phyloP scores from a whole-genome alignment of 2,113 vertebrate species.

The Passer montanus region DNA sequence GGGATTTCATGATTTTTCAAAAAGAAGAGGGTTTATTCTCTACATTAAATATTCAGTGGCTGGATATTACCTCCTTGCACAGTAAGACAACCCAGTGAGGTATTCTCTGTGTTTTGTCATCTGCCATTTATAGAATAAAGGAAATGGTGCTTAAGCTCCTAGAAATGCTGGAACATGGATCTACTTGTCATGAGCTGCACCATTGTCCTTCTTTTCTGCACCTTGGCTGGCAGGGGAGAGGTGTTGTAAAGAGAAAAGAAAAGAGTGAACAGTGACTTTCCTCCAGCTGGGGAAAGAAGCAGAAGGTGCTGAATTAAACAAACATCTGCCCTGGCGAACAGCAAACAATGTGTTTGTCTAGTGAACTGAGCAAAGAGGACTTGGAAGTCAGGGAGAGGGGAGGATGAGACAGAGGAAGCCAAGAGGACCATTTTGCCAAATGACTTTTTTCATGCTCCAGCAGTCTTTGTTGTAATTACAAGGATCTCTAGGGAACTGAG shows the following conservation, averaged over 20 bases:
- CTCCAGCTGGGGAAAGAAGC: conserved; percentile 3
- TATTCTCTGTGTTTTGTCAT: not conserved
- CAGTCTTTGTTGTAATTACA: conserved; percentile 43
- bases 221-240: not conserved
- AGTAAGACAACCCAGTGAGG: not conserved
- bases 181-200: not conserved
- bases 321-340: conserved; percentile 62
- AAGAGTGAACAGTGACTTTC: conserved; percentile 25
- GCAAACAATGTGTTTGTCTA: conserved; percentile 64
- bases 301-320: conserved; percentile 59
- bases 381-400: conserved; percentile 39
- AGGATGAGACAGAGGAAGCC: conserved; percentile 32
- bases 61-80: not conserved
- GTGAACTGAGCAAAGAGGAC: conserved; percentile 51
- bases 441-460: conserved; percentile 33
- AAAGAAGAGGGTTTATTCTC: not conserved
- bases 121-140: not conserved
- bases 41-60: not conserved
- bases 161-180: not conserved
- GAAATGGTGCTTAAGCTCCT: not conserved
- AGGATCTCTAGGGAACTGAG: conserved; percentile 24
- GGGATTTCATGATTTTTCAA: not conserved
- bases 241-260: conserved; percentile 12
- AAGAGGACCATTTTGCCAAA: conserved; percentile 54
- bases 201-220: not conserved